A percentile compares a stretch with the other conserved stretches of the same genome.
These are phyloP conservation scores for Tribolium freemani DNA, from an alignment of 2,888 invertebrate species.

Conservation along the genomic window DNA sequence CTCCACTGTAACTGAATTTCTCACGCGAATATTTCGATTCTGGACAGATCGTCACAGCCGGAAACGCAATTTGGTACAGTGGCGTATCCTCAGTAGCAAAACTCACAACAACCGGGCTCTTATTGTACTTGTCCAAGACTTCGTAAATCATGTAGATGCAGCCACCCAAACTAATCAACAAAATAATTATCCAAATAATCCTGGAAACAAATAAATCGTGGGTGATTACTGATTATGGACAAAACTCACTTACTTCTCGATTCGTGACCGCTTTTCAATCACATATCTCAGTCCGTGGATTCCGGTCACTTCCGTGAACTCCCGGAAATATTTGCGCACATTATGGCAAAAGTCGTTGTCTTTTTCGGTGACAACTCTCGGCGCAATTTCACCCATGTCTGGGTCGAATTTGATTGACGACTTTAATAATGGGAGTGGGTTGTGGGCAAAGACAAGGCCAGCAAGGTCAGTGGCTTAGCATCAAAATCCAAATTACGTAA, in stretches of 20 bases:
- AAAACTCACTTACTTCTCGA: constrained; percentile 50
- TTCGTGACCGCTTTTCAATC: constrained; percentile 55
- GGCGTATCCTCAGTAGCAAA: constrained; percentile 46
- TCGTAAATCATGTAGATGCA: constrained; percentile 43
- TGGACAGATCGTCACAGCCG: constrained; percentile 51
- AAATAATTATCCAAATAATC: constrained; percentile 28
- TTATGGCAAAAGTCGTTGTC: constrained; percentile 7
- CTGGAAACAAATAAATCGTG: constrained; percentile 20
- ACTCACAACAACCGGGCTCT: constrained; percentile 47
- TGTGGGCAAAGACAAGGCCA: not conserved
- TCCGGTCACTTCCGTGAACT: constrained; percentile 56
- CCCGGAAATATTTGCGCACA: constrained; percentile 54
- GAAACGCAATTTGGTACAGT: constrained; percentile 48
- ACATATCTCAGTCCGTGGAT: constrained; percentile 61
- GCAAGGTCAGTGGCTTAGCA: not conserved
- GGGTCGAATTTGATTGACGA: not conserved
- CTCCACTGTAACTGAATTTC: constrained; percentile 20
- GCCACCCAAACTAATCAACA: constrained; percentile 2
- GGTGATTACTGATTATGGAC: not conserved
- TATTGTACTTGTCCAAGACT: constrained; percentile 42
- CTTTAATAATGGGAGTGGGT: not conserved
- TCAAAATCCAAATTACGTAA: not conserved
- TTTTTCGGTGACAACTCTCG: not conserved
- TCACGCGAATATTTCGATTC: constrained; percentile 16
- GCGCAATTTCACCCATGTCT: not conserved